Percentiles rank a stretch among this genome's conserved stretches.
These are phyloP conservation scores for Operophtera brumata DNA, from an alignment of 2,888 invertebrate genomes.

Conservation along the genomic window DNA sequence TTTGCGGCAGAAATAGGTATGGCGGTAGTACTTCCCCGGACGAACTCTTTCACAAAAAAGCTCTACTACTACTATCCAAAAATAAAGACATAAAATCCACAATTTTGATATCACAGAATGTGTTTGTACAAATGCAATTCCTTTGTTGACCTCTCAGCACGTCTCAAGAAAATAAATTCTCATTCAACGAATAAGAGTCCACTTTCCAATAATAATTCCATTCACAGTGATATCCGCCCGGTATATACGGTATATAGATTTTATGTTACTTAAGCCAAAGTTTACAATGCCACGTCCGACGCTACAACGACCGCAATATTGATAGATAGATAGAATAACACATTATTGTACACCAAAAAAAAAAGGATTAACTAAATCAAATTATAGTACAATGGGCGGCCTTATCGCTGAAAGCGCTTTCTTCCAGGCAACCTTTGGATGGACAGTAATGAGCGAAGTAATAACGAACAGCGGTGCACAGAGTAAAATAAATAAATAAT, in stretches of 20 bases:
- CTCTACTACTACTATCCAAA: no score
- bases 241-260: constrained; percentile 25
- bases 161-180: constrained; percentile 19
- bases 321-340: no score
- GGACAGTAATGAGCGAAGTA: no score
- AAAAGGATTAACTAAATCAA: no score
- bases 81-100: background rate
- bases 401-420: no score
- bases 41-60: no score
- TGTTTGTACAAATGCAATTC: constrained; percentile 9
- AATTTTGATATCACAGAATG: constrained; percentile 13
- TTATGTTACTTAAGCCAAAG: constrained; percentile 20
- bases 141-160: constrained; percentile 12
- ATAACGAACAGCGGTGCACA: background rate
- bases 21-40: no score
- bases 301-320: background rate
- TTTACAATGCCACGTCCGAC: background rate
- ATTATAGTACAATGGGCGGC: no score
- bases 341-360: no score
- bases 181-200: constrained; percentile 25
- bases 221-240: constrained; percentile 20
- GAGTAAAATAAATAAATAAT: no score
- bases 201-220: constrained; percentile 29
- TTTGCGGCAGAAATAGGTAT: no score
- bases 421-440: no score